Conservation (phyloP, 2,113 vertebrate genomes). For the Gallinago paraguaiae region DNA sequence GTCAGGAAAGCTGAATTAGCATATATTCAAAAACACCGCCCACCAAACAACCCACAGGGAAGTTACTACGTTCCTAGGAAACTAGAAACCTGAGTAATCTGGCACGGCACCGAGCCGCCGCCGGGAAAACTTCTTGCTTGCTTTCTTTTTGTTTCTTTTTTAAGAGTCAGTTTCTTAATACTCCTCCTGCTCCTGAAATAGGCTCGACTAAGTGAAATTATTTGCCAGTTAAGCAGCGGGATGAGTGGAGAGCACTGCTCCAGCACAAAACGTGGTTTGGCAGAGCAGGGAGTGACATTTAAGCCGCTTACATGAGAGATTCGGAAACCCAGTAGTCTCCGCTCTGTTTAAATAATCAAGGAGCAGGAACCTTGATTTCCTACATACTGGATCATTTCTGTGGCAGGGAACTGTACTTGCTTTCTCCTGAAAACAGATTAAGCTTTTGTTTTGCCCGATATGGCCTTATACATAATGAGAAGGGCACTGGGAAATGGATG, state of each 20-base stretch:
- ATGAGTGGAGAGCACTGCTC: background rate
- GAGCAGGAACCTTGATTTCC: conserved; percentile 28
- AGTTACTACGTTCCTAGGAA: conserved; percentile 53
- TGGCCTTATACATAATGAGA: background rate
- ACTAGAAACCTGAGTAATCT: conserved; percentile 48
- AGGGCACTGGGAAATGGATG: background rate
- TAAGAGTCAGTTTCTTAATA: background rate
- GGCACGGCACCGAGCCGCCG: background rate
- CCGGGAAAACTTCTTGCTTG: background rate
- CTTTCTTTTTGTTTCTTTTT: background rate
- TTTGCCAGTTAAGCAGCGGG: background rate
- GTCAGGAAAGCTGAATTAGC: conserved; percentile 59
- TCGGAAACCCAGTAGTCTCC: background rate
- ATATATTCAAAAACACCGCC: conserved; percentile 70
- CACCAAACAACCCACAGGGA: conserved; percentile 21
- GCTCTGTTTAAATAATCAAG: background rate
- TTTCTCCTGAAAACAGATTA: background rate
- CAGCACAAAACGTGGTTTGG: background rate
- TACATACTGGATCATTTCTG: background rate
- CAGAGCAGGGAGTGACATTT: background rate
- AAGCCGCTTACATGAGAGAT: background rate
- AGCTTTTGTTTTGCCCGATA: background rate
- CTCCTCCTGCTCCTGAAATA: background rate
- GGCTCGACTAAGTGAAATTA: background rate
- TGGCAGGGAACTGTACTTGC: background rate